Base-by-base conservation (phyloP, 2,797 vertebrate species). In the Diplodus sargus region DNA sequence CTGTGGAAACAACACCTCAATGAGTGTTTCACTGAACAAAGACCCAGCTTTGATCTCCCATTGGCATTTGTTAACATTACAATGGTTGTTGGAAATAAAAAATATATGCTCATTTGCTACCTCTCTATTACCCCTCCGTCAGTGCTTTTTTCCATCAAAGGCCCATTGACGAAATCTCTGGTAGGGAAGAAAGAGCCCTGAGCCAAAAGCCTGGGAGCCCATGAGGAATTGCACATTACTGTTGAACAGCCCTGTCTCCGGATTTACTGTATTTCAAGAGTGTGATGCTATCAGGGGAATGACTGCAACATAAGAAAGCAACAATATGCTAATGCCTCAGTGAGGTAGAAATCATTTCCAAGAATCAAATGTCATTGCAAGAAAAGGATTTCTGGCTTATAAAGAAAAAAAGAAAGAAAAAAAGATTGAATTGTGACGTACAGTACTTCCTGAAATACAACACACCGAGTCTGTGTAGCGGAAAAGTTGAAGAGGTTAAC, bases 81-180 rank as follows among this genome's bases (percentile, higher is more conserved):
- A 83, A 59, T 65, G 30, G 68, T 54, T 6, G 6, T 42, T 8
- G 5, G 58, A 54, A 84, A 85, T 67, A 78, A 81, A 79, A 64
- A 73, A 39, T 20, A 78, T 49, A 70, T 65, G 48, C 60, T 64
- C 17, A 8, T 78, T 89, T 80, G 57, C 57, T 71, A n/a, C 34
- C 39, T 72, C 42, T 73, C 53, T 85, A 17, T 83, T 81, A 79
- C 67, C 43, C 23, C 16, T 49, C 34, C 28, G 30, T 45, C 60
- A 84, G 66, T 22, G 14, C 60, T 74, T 82, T 34, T 39, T 80
- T 83, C 69, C 53, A 74, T 83, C 73, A 89, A 74, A 87, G 49
- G n/a, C 49, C 60, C 17, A n/a, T 53, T 43, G 70, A 82, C 3
- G 1, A 78, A 75, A 81, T 66, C 48, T 72, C 2, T 0, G 59